Percentiles rank a stretch among this genome's conserved stretches.
phyloP scores from a whole-genome alignment of 1,140 invertebrate genomes.

The Anoplophora glabripennis region DNA sequence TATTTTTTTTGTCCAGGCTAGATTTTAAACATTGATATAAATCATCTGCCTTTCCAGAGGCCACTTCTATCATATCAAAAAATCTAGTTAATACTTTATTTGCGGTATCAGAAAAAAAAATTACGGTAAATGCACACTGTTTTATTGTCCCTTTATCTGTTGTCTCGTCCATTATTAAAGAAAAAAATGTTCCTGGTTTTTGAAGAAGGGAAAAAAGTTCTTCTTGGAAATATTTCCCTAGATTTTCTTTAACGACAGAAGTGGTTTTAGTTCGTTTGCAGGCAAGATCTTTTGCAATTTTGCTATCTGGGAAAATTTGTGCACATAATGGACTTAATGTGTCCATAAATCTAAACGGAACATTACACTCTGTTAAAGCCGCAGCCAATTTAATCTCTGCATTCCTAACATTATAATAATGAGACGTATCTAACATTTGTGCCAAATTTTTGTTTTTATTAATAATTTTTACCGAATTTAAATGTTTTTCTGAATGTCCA shows the following conservation, averaged over 20 bases:
- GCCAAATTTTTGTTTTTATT: no score
- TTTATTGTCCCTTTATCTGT: conserved; percentile 18
- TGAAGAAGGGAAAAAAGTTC: background rate
- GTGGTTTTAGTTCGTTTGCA: conserved; percentile 18
- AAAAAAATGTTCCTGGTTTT: conserved; percentile 16
- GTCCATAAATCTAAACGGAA: no score
- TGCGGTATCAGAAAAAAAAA: conserved; percentile 19
- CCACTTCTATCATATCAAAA: conserved; percentile 30
- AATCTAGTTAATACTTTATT: conserved; percentile 11
- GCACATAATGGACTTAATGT: no score
- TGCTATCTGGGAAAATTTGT: conserved; percentile 18
- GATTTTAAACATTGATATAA: conserved; percentile 25
- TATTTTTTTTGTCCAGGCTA: conserved; percentile 23
- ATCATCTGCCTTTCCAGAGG: conserved; percentile 18
- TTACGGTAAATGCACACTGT: conserved; percentile 21
- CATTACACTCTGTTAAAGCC: no score
- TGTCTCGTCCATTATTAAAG: conserved; percentile 24
- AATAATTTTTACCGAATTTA: no score
- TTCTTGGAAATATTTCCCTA: conserved; percentile 17
- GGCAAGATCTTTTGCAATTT: conserved; percentile 14
- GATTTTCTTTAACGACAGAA: conserved; percentile 11
- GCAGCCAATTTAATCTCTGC: no score
- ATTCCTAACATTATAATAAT: no score
- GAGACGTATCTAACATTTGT: no score
- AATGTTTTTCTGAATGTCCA: no score